phyloP scores from a whole-genome alignment of 2,113 vertebrate genomes.

The Malaclemys terrapin region DNA sequence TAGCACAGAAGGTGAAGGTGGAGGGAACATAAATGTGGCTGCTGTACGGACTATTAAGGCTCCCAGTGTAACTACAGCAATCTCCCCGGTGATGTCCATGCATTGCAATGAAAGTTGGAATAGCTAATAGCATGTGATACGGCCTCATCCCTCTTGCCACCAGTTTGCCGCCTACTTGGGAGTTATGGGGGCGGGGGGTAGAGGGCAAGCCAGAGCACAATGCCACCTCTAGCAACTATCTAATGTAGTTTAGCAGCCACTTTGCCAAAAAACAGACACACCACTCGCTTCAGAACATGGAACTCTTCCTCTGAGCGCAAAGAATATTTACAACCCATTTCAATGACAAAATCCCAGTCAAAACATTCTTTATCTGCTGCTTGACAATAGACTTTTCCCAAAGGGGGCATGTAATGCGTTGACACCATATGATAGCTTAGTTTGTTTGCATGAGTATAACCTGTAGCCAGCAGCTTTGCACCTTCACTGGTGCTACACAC shows the following conservation, averaged over 20 bases:
- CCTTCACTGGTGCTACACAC: background rate
- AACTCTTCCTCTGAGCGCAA: background rate
- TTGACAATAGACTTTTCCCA: background rate
- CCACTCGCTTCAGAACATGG: background rate
- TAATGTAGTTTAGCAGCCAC: constrained; percentile 22
- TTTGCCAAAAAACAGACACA: background rate
- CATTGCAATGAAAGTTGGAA: background rate
- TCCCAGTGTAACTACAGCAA: background rate
- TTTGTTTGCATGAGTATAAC: background rate
- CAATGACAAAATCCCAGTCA: background rate
- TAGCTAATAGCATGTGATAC: fast-evolving
- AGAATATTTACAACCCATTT: background rate
- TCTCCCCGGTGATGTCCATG: background rate
- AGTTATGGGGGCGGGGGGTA: constrained; percentile 15
- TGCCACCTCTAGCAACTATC: background rate
- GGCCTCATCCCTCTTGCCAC: background rate
- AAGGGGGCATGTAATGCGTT: background rate
- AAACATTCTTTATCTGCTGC: background rate
- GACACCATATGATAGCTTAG: background rate
- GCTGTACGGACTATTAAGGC: background rate
- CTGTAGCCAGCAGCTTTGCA: background rate
- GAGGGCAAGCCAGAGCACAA: constrained; percentile 35
- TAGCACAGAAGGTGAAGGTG: background rate
- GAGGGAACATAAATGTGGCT: background rate
- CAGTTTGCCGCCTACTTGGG: background rate